Base-by-base conservation (phyloP, 2,888 invertebrate genomes). In the Brachyptera putata region DNA sequence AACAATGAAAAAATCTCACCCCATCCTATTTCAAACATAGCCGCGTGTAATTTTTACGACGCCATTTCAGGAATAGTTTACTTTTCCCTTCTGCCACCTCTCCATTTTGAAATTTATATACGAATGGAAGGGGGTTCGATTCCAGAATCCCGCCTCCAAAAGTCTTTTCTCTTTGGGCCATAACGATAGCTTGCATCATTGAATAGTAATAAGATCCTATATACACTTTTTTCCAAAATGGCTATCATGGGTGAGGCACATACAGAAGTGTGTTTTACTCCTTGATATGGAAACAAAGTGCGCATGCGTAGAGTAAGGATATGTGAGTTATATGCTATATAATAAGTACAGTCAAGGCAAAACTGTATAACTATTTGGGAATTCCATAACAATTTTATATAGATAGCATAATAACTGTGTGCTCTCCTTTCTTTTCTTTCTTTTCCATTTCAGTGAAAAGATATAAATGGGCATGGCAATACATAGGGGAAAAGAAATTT, bases 121-220 rank as follows among this genome's bases (percentile, higher is more conserved):
- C 48, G 46, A 48, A 26, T 49, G 46, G 57, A 41, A 62, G 60
- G 60, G 36, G 56, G 59, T 60, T 60, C 59, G 59, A 62, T 57
- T 60, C 56, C 50, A 41, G 59, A 53, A 57, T 43, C 59, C 61
- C 62, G 59, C 61, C 61, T 61, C 56, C 61, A 41, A 24, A 49
- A 49, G 48, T 53, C 57, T 26, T 34, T 37, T 49, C 61, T 36
- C 60, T 39, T 56, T 49, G 48, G 60, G 26, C 61, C 63, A 61
- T 72, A 72, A 72, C 72, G 68, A 70, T 69, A 69, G 70, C 71
- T 70, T 73, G 74, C 74, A 73, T 73, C 75, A 75, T 75, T 74
- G 75, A 75, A 75, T 75, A 74, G 73, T 75, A 75, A 75, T 75
- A 75, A 75, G 74, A 72, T 73, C 71, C 71, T n/a, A 22, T 53